Base-by-base conservation (phyloP, 2,888 invertebrate species). In the Phlogophora meticulosa region DNA sequence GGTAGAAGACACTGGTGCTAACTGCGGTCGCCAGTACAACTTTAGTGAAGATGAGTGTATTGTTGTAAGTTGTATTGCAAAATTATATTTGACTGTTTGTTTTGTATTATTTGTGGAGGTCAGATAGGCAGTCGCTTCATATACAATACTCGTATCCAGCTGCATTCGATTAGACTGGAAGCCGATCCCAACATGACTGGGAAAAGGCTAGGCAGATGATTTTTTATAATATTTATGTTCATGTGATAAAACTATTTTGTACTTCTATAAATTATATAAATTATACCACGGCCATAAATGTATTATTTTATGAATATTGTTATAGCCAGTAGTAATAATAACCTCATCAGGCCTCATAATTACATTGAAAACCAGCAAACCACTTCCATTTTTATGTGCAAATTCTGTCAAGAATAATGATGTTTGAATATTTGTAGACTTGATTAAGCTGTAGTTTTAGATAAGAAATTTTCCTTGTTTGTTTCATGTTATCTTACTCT, bases 1-100 rank as follows among this genome's bases (percentile, higher is more conserved):
- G 22, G 91, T 95, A 42, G 89, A 93, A 43, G 92, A 92, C 9
- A 88, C 80, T 40, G 91, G 91, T 28, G 89, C 84, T 0, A 92
- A 91, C 74, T 94, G 93, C 78, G 92, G 89, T 1, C 88, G 95
- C 13, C 92, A 91, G 63, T 95, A 94, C 76, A 78, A 88, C 10
- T 95, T 95, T 66, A 91, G 88, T 72, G 93, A 93, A 79, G 93
- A 94, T 43, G 94, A 91, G 73, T 94, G 94, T 81, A 76, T 94
- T 77, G 73, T 95, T 76, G 94, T 94, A 85, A 92, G 93, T 92
- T 70, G 28, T 43, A 13, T 28, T 20, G 13, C 9, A n/a, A 32
- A 38, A n/a, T 40, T 56, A 2, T 24, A 45, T 10, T 32, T 22
- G 20, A 45, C 22, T 22, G 13, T 4, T 32, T 28, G 13, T 32